phyloP scores from a whole-genome alignment of 2,888 invertebrate species.

The Napeogenes inachia region DNA sequence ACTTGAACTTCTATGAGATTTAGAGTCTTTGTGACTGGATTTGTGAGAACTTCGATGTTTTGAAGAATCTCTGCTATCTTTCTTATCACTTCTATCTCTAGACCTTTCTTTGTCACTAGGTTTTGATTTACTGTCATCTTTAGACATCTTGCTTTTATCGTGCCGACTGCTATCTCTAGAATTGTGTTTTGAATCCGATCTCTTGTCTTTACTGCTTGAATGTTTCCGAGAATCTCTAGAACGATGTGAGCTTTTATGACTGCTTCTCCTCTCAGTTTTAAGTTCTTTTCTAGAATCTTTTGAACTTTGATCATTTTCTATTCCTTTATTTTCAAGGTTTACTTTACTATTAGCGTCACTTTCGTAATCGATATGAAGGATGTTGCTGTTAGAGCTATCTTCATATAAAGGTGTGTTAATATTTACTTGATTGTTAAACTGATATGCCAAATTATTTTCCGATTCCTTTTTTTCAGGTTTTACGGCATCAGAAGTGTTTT shows the following conservation, averaged over 20 bases:
- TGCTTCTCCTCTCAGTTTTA: conserved; percentile 53
- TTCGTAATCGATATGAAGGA: conserved; percentile 68
- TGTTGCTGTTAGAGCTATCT: conserved; percentile 69
- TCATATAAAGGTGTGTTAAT: conserved; percentile 64
- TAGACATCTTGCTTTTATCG: conserved; percentile 55
- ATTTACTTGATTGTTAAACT: conserved; percentile 63
- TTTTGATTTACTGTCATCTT: conserved; percentile 60
- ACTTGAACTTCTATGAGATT: conserved; percentile 40
- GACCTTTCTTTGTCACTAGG: conserved; percentile 56
- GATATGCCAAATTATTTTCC: conserved; percentile 52
- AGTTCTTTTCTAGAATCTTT: conserved; percentile 57
- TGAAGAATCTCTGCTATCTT: conserved; percentile 62
- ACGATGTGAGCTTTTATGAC: conserved; percentile 60
- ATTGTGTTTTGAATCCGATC: conserved; percentile 59
- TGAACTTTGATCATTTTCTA: conserved; percentile 52
- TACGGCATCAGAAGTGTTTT: conserved; percentile 44
- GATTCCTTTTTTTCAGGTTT: conserved; percentile 53
- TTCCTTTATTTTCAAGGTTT: conserved; percentile 53
- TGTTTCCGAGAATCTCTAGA: conserved; percentile 64
- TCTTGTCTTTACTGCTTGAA: conserved; percentile 63
- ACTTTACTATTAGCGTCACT: conserved; percentile 70
- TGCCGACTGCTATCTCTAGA: conserved; percentile 59
- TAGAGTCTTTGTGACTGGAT: conserved; percentile 56
- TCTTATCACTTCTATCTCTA: conserved; percentile 56
- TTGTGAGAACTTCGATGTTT: conserved; percentile 63